Base-by-base conservation (phyloP, 2,113 vertebrate genomes). In the Colossoma macropomum region DNA sequence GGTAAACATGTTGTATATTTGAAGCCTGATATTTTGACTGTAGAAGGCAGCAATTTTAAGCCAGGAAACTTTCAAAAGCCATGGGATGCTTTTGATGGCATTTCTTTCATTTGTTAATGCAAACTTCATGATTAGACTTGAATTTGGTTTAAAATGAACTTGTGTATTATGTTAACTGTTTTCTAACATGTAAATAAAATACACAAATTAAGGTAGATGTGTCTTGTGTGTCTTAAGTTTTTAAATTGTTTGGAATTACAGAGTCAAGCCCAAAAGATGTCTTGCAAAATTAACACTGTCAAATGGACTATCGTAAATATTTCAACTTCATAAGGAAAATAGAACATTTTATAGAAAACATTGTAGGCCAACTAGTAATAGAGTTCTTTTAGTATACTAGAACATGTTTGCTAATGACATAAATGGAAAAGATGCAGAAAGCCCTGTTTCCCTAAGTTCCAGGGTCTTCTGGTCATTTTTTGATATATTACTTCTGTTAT, bases 91-190 rank as follows among this genome's bases (percentile, higher is more conserved):
- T 88, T 83, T 86, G 75, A 72, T 89, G n/a, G 56, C 52, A 62
- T 68, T 69, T 79, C 48, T 77, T 75, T 86, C 85, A 89, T 81
- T 85, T 87, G 82, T 84, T 83, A 78, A 83, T 90, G 79, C 82
- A 84, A 72, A 88, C 77, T 86, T 85, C 86, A 88, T 89, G 89
- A 73, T 77, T 88, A 91, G 86, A 93, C 89, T 91, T 90, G 86
- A 92, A 91, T 84, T 82, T n/a, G 86, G 91, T 91, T 94, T 89
- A 90, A 91, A 92, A 89, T 83, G 72, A 86, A 86, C 91, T 91
- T 94, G 87, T 92, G 77, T 91, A 87, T 91, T 91, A 68, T 83
- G 80, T 79, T 86, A 83, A 70, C 54, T 41, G 80, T 60, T 79
- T 79, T 82, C 70, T 62, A 63, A 75, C 77, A 82, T 82, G 77